Evolutionary conservation across 2,113 vertebrate species (phyloP).

Genomic region (Bos javanicus): DNA sequence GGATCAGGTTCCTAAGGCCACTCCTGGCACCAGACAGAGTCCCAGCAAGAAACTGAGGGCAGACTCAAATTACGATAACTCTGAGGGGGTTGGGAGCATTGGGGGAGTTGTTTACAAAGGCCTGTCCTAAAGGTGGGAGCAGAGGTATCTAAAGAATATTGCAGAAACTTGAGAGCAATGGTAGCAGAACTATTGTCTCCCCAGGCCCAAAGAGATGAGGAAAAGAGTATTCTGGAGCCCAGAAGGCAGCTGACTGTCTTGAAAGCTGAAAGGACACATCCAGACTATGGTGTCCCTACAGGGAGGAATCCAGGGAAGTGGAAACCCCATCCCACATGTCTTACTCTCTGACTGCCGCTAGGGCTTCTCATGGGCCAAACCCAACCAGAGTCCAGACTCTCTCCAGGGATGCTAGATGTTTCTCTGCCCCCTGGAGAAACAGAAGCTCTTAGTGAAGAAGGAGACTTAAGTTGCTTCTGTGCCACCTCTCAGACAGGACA

Average conservation of each 20-base stretch:
- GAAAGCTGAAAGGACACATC: neutral
- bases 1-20: neutral
- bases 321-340: neutral
- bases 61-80: neutral
- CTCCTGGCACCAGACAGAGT: neutral
- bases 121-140: neutral
- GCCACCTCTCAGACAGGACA: neutral
- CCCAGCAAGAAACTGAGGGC: neutral
- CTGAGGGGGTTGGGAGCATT: neutral
- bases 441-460: neutral
- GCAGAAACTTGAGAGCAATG: neutral
- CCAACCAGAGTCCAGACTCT: neutral
- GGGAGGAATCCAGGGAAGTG: neutral
- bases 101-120: neutral
- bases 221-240: neutral
- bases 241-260: neutral
- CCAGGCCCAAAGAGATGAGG: neutral
- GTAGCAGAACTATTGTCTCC: neutral
- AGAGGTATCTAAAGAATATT: neutral
- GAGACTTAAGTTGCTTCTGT: neutral
- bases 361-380: neutral
- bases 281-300: neutral
- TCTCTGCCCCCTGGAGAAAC: neutral
- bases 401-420: neutral
- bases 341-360: neutral